Base-by-base conservation (phyloP, 2,888 invertebrate genomes). In the Epinotia bilunana region DNA sequence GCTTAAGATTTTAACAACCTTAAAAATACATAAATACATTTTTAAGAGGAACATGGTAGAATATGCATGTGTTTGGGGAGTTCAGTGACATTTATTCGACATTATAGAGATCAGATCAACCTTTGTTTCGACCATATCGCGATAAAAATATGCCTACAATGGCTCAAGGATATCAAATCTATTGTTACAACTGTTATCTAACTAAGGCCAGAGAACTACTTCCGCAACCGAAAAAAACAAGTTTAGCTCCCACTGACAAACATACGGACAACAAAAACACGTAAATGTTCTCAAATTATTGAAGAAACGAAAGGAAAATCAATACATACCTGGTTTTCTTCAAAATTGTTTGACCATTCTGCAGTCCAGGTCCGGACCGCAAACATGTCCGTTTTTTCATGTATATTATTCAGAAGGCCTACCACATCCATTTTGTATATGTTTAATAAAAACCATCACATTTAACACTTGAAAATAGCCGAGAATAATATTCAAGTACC, bases 321-420 rank as follows among this genome's bases (percentile, higher is more conserved):
- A 82, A 83, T 84, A 89, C 90, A 86, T 80, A 91, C 94, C 88
- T 94, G 94, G 80, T 94, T 93, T 80, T 94, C 92, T 87, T 94
- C 92, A 81, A 94, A 90, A 85, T 90, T 92, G 80, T 88, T 88
- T 13, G 94, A 90, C 92, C 92, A 93, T 77, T 94, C 91, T 5
- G 92, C 88, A 76, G 92, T 93, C 94, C 94, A 94, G 68, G 93
- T 93, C 84, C 90, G 91, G 64, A 94, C 90, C 46, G 92, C 92
- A 82, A 93, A 93, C 92, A 93, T 91, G 78, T 94, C 91, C 65
- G 91, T 85, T 84, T 90, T 93, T 65, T 92, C 93, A 79, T 93
- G 88, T 78, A 92, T 92, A 84, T 92, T 93, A 79, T 87, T 92
- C 76, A 94, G 84, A 72, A 94, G 86, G 71, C 91, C 92, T 76